Evolutionary conservation across 2,888 invertebrate species (phyloP).

Genomic region (Drosophila subquinaria): DNA sequence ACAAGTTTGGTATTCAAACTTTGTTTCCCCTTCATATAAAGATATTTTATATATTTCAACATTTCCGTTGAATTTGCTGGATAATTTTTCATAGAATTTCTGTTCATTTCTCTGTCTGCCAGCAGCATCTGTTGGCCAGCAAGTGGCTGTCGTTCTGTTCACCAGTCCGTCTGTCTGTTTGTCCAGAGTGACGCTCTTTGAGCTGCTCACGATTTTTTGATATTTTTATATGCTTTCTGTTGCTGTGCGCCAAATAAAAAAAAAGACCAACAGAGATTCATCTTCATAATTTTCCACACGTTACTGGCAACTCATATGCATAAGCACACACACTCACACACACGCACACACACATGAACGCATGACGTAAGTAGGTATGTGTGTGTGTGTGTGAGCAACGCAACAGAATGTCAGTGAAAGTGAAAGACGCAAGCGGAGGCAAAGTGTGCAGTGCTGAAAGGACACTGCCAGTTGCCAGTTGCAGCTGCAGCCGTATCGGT

Average conservation of each 20-base stretch:
- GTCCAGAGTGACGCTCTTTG: conserved; percentile 50
- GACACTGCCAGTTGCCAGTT: conserved; percentile 25
- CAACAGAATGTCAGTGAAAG: conserved; percentile 73
- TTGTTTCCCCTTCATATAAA: too few relatives aligned
- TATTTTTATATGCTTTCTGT: conserved; percentile 19
- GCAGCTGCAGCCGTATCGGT: conserved; percentile 14
- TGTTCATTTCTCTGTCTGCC: conserved; percentile 27
- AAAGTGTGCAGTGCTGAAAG: conserved; percentile 50
- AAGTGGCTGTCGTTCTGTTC: conserved; percentile 12
- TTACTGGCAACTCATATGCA: conserved; percentile 74
- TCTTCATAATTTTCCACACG: conserved; percentile 79
- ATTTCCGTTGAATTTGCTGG: conserved; percentile 30
- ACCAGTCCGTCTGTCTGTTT: conserved; percentile 14
- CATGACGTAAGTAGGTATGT: conserved; percentile 20
- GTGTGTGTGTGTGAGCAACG: conserved; percentile 36
- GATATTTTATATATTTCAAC: not conserved
- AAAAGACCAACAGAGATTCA: conserved; percentile 67
- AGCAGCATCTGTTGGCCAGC: conserved; percentile 33
- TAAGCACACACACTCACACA: conserved; percentile 37
- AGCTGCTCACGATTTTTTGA: conserved; percentile 32
- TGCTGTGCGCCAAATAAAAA: conserved; percentile 24
- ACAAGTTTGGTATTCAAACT: too few relatives aligned
- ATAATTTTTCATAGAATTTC: conserved; percentile 62
- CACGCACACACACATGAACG: conserved; percentile 8
- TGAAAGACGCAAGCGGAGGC: conserved; percentile 60